phyloP scores from a whole-genome alignment of 2,888 invertebrate genomes.

The Lasioglossum marginatum region DNA sequence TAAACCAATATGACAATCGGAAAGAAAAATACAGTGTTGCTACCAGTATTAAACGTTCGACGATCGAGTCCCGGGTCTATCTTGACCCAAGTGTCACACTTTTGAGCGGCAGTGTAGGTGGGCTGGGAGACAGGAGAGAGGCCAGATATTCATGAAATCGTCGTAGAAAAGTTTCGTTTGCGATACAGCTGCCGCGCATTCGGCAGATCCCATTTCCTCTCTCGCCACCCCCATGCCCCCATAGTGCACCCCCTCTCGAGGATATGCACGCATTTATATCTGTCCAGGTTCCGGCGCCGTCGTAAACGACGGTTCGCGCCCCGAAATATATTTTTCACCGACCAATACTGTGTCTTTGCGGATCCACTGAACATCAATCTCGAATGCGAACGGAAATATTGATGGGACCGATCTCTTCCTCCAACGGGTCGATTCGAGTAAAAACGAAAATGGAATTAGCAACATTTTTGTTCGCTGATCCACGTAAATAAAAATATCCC shows the following conservation, averaged over 20 bases:
- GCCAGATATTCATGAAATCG: conserved; percentile 67
- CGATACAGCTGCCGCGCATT: conserved; percentile 58
- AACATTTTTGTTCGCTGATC: background rate
- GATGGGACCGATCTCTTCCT: conserved; percentile 9
- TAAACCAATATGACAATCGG: background rate
- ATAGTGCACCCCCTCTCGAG: conserved; percentile 27
- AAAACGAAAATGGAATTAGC: background rate
- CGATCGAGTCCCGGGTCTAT: too few species aligned
- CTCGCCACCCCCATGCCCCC: background rate
- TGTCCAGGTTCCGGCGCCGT: conserved; percentile 51
- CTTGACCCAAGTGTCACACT: background rate
- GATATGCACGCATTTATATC: conserved; percentile 67
- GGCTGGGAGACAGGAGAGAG: conserved; percentile 49
- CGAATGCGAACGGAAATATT: conserved; percentile 18
- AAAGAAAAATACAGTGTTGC: background rate
- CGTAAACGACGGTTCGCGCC: conserved; percentile 63
- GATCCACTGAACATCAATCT: conserved; percentile 29
- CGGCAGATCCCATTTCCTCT: conserved; percentile 66
- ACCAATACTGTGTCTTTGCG: conserved; percentile 33
- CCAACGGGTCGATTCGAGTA: background rate
- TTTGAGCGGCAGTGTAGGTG: conserved; percentile 7
- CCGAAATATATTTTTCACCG: conserved; percentile 59
- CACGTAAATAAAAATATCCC: background rate
- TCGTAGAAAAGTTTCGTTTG: conserved; percentile 65
- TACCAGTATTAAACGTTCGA: background rate